These are phyloP conservation scores for Nebria brevicollis DNA, from an alignment of 2,888 invertebrate genomes.

Conservation along the genomic window DNA sequence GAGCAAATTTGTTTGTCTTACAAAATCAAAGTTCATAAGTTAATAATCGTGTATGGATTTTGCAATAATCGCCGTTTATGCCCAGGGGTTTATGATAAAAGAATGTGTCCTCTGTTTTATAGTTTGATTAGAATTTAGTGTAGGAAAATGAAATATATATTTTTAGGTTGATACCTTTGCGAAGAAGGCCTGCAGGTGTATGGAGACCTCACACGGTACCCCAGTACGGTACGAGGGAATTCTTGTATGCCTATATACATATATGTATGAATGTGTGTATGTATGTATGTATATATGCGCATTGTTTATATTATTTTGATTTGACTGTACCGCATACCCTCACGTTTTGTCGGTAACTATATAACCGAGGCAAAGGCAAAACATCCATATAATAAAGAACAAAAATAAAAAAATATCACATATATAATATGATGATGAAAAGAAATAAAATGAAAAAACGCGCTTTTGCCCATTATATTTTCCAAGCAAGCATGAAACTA, in stretches of 20 bases:
- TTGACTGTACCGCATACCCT: slow-evolving; percentile 51
- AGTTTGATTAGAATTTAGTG: too few species aligned
- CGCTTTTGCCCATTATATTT: slow-evolving; percentile 35
- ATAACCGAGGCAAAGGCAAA: slow-evolving; percentile 50
- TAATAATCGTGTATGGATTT: too few species aligned
- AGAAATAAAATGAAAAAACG: slow-evolving; percentile 23
- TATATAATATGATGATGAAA: slow-evolving; percentile 1
- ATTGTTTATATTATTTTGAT: slow-evolving; percentile 50
- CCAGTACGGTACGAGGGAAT: not conserved
- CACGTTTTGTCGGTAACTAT: slow-evolving; percentile 53
- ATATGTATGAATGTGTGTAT: not conserved
- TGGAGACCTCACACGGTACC: not conserved
- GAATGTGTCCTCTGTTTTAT: too few species aligned
- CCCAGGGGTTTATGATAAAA: too few species aligned
- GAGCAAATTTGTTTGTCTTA: too few species aligned
- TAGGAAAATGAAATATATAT: not conserved
- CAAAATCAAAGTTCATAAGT: too few species aligned
- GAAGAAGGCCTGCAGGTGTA: slow-evolving; percentile 8
- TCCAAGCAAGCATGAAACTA: slow-evolving; percentile 44
- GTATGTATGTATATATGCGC: slow-evolving; percentile 21
- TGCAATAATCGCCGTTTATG: too few species aligned
- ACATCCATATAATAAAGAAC: slow-evolving; percentile 33
- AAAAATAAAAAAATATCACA: not conserved
- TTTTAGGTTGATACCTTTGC: not conserved
- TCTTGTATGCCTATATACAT: not conserved